Evolutionary conservation across 2,113 vertebrate genomes (phyloP).

Genomic region (Serilophus lunatus): DNA sequence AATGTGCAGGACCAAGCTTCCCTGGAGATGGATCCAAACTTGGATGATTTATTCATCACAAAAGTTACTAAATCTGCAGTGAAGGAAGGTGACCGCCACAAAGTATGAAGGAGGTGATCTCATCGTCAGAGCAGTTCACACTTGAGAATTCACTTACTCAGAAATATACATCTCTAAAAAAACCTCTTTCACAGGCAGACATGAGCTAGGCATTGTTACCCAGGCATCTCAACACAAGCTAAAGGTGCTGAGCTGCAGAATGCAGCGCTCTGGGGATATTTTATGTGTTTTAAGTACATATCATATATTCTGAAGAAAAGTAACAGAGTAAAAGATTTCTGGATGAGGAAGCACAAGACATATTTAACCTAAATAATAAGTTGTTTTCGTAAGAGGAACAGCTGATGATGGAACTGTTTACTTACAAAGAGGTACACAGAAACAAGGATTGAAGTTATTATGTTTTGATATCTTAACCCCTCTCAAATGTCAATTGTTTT

Average conservation of each 20-base stretch:
- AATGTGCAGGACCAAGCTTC: background rate
- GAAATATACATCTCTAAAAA: background rate
- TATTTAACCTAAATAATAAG: background rate
- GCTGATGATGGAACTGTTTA: background rate
- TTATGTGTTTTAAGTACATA: background rate
- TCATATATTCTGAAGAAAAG: background rate
- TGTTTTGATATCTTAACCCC: background rate
- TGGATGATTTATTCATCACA: background rate
- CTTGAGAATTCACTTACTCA: background rate
- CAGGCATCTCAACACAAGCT: background rate
- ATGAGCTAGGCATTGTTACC: background rate
- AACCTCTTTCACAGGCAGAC: accelerated
- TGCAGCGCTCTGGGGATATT: background rate
- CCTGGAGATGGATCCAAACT: background rate
- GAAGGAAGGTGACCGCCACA: background rate
- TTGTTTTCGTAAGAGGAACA: background rate
- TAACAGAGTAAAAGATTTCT: background rate
- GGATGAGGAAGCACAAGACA: background rate
- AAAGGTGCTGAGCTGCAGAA: background rate
- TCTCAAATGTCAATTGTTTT: background rate
- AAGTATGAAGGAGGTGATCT: background rate
- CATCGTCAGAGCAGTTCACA: background rate
- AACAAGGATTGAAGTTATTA: background rate
- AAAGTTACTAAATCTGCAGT: background rate
- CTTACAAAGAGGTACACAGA: background rate